phyloP scores from a whole-genome alignment of 2,888 invertebrate genomes.

The Mimas tiliae region DNA sequence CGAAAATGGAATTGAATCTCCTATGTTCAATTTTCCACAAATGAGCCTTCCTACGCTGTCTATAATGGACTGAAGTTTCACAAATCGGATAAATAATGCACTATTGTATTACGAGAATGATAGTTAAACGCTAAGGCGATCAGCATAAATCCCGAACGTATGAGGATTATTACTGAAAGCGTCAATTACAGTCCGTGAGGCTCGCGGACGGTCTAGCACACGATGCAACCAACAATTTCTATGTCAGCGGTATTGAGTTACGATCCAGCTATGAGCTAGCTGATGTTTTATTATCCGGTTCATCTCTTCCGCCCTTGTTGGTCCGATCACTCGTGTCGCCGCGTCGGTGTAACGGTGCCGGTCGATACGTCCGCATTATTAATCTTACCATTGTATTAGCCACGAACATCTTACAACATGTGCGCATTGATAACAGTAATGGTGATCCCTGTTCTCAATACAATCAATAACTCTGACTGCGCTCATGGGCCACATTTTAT shows the following conservation, averaged over 20 bases:
- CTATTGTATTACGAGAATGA: conserved; percentile 18
- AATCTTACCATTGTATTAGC: conserved; percentile 82
- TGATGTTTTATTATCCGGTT: conserved; percentile 81
- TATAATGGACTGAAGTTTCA: too few relatives aligned
- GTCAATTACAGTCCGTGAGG: conserved; percentile 72
- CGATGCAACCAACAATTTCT: conserved; percentile 76
- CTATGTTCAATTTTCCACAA: neutral
- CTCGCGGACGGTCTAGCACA: conserved; percentile 58
- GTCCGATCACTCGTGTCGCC: conserved; percentile 77
- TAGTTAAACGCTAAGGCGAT: conserved; percentile 35
- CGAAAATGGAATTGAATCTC: neutral
- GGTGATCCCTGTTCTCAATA: conserved; percentile 64
- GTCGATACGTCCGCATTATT: conserved; percentile 76
- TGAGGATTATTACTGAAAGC: conserved; percentile 59
- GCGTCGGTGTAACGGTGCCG: conserved; percentile 71
- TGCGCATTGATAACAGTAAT: conserved; percentile 78
- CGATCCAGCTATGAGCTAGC: conserved; percentile 56
- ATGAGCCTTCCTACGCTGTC: neutral
- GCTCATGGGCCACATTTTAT: conserved; percentile 67
- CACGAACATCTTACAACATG: conserved; percentile 73
- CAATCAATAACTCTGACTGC: conserved; percentile 76
- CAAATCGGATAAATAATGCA: conserved; percentile 1
- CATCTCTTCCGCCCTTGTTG: conserved; percentile 83
- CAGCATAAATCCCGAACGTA: conserved; percentile 45
- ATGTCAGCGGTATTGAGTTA: conserved; percentile 78